These are phyloP conservation scores for Geotrupes spiniger DNA, from an alignment of 2,888 invertebrate genomes.

Conservation along the genomic window DNA sequence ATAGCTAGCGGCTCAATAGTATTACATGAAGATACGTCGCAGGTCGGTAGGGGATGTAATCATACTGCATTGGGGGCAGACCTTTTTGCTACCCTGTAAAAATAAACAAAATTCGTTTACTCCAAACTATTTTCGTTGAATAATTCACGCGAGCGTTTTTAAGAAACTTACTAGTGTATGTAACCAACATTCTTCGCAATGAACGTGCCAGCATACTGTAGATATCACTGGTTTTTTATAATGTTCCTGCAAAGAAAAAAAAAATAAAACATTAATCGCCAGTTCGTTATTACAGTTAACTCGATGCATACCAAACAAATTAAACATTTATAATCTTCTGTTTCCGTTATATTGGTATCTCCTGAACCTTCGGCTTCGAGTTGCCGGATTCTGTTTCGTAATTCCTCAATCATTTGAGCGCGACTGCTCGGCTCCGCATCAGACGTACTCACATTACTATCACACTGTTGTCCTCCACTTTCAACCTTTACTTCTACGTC, in stretches of 20 bases:
- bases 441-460: constrained; percentile 52
- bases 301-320: constrained; percentile 66
- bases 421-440: constrained; percentile 51
- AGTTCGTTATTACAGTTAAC: neutral
- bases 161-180: constrained; percentile 55
- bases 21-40: constrained; percentile 83
- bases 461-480: constrained; percentile 45
- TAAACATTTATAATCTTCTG: constrained; percentile 66
- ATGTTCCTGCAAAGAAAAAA: constrained; percentile 53
- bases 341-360: constrained; percentile 42
- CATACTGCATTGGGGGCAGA: constrained; percentile 93
- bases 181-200: constrained; percentile 70
- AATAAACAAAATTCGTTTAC: constrained; percentile 23
- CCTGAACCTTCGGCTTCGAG: constrained; percentile 53
- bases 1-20: constrained; percentile 6
- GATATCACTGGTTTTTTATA: constrained; percentile 65
- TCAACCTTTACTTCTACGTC: constrained; percentile 48
- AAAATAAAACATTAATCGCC: constrained; percentile 6
- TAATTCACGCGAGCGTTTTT: constrained; percentile 2
- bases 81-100: constrained; percentile 78
- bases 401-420: constrained; percentile 56
- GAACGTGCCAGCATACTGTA: constrained; percentile 68
- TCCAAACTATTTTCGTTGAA: constrained; percentile 1
- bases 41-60: constrained; percentile 87
- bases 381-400: constrained; percentile 57